Conservation (phyloP, 2,113 vertebrate species). For the Corydoras maculifer region DNA sequence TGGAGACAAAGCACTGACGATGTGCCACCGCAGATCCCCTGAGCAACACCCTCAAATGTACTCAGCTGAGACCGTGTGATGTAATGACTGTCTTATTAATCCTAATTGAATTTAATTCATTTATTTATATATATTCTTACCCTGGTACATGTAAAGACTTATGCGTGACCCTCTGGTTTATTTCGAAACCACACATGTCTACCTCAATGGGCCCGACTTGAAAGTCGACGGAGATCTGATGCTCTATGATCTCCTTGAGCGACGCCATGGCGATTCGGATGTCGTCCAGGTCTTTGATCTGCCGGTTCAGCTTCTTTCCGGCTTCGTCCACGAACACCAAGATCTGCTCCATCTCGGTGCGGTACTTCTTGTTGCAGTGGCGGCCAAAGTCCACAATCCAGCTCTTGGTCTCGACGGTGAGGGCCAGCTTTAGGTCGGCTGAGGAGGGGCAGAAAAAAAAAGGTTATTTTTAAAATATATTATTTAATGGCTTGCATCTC, state of each 20-base stretch:
- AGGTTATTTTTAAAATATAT: too few relatives aligned
- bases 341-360: constrained; percentile 82
- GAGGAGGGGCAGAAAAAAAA: constrained; percentile 4
- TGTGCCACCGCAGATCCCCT: too few relatives aligned
- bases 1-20: too few relatives aligned
- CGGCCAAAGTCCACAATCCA: constrained; percentile 81
- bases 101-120: too few relatives aligned
- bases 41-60: too few relatives aligned
- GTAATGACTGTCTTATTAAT: too few relatives aligned
- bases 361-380: constrained; percentile 83
- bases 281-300: constrained; percentile 87
- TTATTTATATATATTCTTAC: too few relatives aligned
- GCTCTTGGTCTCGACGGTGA: constrained; percentile 80
- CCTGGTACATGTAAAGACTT: too few relatives aligned
- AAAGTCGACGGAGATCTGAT: constrained; percentile 79
- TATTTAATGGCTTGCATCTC: too few relatives aligned
- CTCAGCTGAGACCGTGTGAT: too few relatives aligned
- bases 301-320: constrained; percentile 80
- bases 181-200: constrained; percentile 23
- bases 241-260: constrained; percentile 84
- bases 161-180: neutral
- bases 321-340: constrained; percentile 82
- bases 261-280: constrained; percentile 83
- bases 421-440: constrained; percentile 82
- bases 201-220: constrained; percentile 89